These are phyloP conservation scores for Scelioninae gen. 1 DNA, from an alignment of 2,888 invertebrate species.

Conservation along the genomic window DNA sequence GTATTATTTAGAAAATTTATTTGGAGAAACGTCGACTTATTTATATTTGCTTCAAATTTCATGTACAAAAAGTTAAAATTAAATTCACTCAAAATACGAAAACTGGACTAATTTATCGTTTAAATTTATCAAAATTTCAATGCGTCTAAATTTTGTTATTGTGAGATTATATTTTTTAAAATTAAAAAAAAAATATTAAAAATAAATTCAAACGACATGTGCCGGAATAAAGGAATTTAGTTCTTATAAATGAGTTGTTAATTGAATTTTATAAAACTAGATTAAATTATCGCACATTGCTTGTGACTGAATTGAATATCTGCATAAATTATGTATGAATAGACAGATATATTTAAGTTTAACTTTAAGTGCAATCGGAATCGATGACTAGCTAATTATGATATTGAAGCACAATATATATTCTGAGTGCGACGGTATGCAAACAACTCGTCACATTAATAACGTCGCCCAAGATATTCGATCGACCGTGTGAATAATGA, in stretches of 20 bases:
- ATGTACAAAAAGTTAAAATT: too few species aligned
- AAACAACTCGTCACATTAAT: constrained; percentile 54
- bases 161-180: too few species aligned
- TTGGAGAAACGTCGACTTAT: too few species aligned
- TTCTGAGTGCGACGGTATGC: constrained; percentile 27
- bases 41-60: too few species aligned
- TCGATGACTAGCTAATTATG: constrained; percentile 35
- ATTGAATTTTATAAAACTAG: neutral
- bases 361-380: constrained; percentile 39
- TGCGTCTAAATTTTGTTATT: too few species aligned
- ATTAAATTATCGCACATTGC: constrained; percentile 12
- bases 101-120: too few species aligned
- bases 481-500: constrained; percentile 60
- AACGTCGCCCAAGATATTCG: constrained; percentile 55
- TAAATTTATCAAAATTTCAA: too few species aligned
- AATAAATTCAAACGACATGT: too few species aligned
- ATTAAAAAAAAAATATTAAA: too few species aligned
- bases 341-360: constrained; percentile 6
- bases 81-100: too few species aligned
- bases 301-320: constrained; percentile 2
- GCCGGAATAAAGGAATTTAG: too few species aligned
- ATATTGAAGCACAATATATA: constrained; percentile 38
- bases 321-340: constrained; percentile 22
- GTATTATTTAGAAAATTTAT: too few species aligned
- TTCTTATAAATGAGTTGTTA: neutral